Percentiles rank a stretch among this genome's conserved stretches.
Conservation (phyloP, 2,888 invertebrate genomes). For the Cerastis leucographa region DNA sequence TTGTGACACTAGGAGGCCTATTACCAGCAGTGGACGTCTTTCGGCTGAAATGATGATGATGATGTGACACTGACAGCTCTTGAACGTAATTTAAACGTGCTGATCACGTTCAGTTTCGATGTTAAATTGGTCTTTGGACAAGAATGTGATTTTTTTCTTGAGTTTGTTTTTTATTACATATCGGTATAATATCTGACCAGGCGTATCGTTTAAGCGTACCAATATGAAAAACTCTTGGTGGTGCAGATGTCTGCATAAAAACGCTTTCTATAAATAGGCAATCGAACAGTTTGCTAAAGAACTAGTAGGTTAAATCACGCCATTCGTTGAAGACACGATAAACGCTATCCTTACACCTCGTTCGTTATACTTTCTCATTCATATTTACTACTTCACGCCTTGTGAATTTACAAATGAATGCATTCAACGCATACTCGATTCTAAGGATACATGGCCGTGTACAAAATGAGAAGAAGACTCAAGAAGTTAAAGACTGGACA, state of each 20-base stretch:
- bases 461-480: too few relatives aligned
- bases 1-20: neutral
- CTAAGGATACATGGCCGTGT: neutral
- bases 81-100: neutral
- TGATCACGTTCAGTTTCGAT: neutral
- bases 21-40: too few relatives aligned
- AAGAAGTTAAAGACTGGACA: neutral
- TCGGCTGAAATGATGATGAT: too few relatives aligned
- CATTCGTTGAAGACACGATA: neutral
- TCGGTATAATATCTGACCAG: too few relatives aligned
- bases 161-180: too few relatives aligned
- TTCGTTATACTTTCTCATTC: slow-evolving; percentile 44
- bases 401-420: slow-evolving; percentile 11
- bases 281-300: slow-evolving; percentile 3
- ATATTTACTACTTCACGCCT: slow-evolving; percentile 51
- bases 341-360: slow-evolving; percentile 37
- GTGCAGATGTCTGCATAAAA: neutral
- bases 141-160: neutral
- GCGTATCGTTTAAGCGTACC: too few relatives aligned
- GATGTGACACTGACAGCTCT: neutral
- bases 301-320: slow-evolving; percentile 13
- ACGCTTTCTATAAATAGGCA: slow-evolving; percentile 24
- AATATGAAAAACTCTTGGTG: neutral
- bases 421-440: neutral
- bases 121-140: neutral